These are phyloP conservation scores for Mesochorus sp. DNA, from an alignment of 2,888 invertebrate genomes.

Conservation along the genomic window DNA sequence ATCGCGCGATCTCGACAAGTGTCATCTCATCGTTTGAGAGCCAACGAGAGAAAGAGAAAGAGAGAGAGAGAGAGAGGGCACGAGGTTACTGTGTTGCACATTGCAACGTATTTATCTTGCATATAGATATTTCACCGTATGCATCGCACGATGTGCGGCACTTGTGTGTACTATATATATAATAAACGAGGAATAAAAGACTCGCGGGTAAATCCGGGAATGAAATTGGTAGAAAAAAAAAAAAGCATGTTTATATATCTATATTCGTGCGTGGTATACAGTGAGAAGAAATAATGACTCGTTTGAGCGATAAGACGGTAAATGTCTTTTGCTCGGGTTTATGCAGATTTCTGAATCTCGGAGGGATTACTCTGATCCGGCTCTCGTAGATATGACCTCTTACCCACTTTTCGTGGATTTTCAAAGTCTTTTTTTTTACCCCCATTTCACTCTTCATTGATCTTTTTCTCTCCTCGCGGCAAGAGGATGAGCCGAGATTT, in stretches of 20 bases:
- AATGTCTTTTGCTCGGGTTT: slow-evolving; percentile 32
- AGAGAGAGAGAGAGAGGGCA: slow-evolving; percentile 37
- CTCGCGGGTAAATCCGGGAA: slow-evolving; percentile 46
- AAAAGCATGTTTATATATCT: slow-evolving; percentile 4
- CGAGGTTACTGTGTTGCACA: slow-evolving; percentile 56
- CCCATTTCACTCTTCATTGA: background rate
- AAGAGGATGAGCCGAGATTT: slow-evolving; percentile 30
- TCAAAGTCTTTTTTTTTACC: slow-evolving; percentile 26
- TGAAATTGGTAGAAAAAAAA: slow-evolving; percentile 26
- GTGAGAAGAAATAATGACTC: slow-evolving; percentile 14
- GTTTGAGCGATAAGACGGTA: slow-evolving; percentile 29
- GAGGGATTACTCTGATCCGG: slow-evolving; percentile 35
- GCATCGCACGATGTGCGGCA: background rate
- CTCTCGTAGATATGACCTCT: slow-evolving; percentile 27
- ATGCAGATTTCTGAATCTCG: slow-evolving; percentile 35
- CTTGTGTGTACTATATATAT: background rate
- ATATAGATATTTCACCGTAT: slow-evolving; percentile 13
- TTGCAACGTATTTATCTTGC: slow-evolving; percentile 18
- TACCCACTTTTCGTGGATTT: slow-evolving; percentile 47
- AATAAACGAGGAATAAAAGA: background rate
- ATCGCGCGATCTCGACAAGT: slow-evolving; percentile 63
- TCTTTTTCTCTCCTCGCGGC: background rate
- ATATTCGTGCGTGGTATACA: slow-evolving; percentile 4
- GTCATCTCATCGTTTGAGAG: slow-evolving; percentile 55
- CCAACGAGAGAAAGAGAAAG: slow-evolving; percentile 28